A percentile compares a stretch with the other conserved stretches of the same genome.
Evolutionary conservation across 2,888 invertebrate genomes (phyloP).

Genomic region (Plebejus argus): DNA sequence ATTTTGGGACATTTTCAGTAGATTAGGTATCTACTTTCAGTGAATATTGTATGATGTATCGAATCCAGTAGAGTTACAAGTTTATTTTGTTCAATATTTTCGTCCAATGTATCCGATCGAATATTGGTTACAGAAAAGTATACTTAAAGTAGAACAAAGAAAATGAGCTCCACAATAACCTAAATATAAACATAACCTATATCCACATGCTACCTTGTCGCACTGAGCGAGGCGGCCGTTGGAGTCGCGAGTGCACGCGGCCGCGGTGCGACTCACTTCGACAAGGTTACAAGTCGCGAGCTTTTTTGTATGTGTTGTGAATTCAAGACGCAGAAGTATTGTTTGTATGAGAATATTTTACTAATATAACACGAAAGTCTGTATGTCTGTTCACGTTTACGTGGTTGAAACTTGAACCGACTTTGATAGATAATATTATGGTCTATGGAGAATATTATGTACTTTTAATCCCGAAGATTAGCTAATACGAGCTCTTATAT

Average conservation of each 20-base stretch:
- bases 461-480: no score
- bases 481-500: no score
- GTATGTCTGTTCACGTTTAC: neutral
- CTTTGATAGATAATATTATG: neutral
- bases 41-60: no score
- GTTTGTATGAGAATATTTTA: slow-evolving; percentile 47
- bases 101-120: neutral
- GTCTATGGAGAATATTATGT: no score
- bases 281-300: slow-evolving; percentile 67
- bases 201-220: slow-evolving; percentile 63
- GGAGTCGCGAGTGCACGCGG: slow-evolving; percentile 51
- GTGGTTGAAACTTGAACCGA: no score
- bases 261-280: slow-evolving; percentile 52
- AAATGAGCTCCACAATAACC: slow-evolving; percentile 53
- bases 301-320: slow-evolving; percentile 66
- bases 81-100: neutral
- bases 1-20: no score
- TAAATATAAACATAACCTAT: slow-evolving; percentile 67
- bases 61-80: no score
- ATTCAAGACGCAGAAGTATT: neutral
- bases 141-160: slow-evolving; percentile 37
- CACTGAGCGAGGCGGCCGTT: slow-evolving; percentile 49
- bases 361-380: neutral
- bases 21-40: no score
- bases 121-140: slow-evolving; percentile 1